A percentile compares a stretch with the other conserved stretches of the same genome.
Conservation (phyloP, 2,113 vertebrate species). For the Paradoxurus hermaphroditus region DNA sequence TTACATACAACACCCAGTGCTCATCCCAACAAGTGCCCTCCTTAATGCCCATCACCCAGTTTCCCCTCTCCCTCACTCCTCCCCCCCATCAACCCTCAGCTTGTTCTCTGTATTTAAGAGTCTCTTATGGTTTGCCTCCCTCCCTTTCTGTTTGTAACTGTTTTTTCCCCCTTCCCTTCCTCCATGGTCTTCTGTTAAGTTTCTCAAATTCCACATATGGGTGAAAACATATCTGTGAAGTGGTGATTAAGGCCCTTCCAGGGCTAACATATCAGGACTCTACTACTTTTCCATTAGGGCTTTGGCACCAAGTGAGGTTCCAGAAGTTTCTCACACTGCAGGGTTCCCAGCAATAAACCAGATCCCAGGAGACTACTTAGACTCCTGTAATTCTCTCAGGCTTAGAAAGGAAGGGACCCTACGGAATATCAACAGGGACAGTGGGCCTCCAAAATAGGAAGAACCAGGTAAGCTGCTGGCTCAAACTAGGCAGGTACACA, state of each 20-base stretch:
- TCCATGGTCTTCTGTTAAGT: no score
- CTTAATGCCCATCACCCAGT: no score
- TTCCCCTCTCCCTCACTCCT: no score
- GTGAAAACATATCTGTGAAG: neutral
- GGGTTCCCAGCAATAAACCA: neutral
- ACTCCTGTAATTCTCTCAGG: neutral
- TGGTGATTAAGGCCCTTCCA: neutral
- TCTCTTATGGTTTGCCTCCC: no score
- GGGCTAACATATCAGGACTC: neutral
- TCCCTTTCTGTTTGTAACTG: no score
- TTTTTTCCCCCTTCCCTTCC: no score
- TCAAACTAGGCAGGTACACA: fast-evolving
- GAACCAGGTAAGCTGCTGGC: neutral
- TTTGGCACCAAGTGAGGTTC: neutral
- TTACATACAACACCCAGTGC: no score
- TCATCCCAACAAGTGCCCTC: no score
- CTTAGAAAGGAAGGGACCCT: neutral
- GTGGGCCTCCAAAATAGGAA: neutral
- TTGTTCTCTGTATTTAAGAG: no score
- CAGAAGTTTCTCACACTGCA: neutral
- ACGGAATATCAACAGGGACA: neutral
- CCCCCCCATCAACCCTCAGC: no score
- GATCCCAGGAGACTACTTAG: neutral
- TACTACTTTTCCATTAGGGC: neutral
- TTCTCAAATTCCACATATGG: no score